Evolutionary conservation across 1,140 invertebrate species (phyloP).

Genomic region (Megathymus violae): DNA sequence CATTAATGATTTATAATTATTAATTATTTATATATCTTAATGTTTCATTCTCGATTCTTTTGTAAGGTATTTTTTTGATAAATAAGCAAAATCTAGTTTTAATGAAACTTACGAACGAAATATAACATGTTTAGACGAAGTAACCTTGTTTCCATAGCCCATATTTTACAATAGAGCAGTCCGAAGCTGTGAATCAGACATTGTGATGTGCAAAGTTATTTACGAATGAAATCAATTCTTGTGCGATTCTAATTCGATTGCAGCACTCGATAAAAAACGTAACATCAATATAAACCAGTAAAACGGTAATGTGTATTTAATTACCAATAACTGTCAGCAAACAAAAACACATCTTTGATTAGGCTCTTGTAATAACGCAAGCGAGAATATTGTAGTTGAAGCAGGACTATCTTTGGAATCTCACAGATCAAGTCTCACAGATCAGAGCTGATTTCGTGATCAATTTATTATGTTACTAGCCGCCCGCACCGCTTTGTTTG

Average conservation of each 20-base stretch:
- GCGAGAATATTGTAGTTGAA: background rate
- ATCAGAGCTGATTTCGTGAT: too few relatives aligned
- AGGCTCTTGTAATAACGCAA: background rate
- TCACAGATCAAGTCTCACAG: too few relatives aligned
- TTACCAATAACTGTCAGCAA: slow-evolving; percentile 27
- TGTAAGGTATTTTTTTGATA: too few relatives aligned
- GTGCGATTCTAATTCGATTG: background rate
- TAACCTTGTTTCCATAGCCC: background rate
- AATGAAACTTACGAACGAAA: too few relatives aligned
- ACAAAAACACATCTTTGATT: slow-evolving; percentile 17
- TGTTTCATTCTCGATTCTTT: too few relatives aligned
- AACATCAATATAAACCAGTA: slow-evolving; percentile 21
- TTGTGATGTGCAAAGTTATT: background rate
- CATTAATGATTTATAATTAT: too few relatives aligned
- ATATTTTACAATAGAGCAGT: background rate
- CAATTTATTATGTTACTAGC: too few relatives aligned
- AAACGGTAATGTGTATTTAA: slow-evolving; percentile 16
- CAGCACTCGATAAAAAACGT: background rate
- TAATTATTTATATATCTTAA: too few relatives aligned
- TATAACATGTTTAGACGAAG: background rate
- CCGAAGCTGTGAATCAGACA: background rate
- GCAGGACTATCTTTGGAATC: too few relatives aligned
- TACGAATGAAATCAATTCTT: background rate
- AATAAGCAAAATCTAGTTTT: too few relatives aligned
- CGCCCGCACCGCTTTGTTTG: too few relatives aligned